Percentiles rank a stretch among this genome's conserved stretches.
Evolutionary conservation across 2,113 vertebrate species (phyloP).

Genomic region (Redunca redunca): DNA sequence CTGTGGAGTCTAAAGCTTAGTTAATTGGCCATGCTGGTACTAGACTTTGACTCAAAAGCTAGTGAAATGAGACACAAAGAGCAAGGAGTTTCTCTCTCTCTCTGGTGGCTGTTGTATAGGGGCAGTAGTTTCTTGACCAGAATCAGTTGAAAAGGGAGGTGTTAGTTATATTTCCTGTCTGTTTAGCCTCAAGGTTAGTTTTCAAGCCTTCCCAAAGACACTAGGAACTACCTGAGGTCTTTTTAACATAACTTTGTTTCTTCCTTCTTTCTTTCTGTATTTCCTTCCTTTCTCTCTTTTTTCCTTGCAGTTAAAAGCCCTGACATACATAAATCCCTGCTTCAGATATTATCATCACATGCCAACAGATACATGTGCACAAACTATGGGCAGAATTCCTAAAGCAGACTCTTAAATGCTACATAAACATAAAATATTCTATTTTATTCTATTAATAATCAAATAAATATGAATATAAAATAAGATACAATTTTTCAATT

Average conservation of each 20-base stretch:
- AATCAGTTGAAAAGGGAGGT: neutral
- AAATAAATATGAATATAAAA: slow-evolving; percentile 19
- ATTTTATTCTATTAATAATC: neutral
- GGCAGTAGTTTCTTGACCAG: neutral
- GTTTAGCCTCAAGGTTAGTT: neutral
- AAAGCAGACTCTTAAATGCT: neutral
- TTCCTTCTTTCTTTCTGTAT: neutral
- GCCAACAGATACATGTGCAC: neutral
- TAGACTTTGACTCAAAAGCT: neutral
- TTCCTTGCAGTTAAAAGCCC: neutral
- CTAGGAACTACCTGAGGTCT: neutral
- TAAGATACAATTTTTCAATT: neutral
- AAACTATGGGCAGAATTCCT: neutral
- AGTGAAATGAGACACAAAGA: neutral
- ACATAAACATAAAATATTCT: too few relatives aligned
- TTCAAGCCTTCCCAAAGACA: neutral
- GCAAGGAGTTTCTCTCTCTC: neutral
- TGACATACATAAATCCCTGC: neutral
- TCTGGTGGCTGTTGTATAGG: neutral
- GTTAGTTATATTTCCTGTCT: neutral
- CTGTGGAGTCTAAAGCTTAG: neutral
- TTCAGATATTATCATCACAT: neutral
- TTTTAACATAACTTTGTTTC: neutral
- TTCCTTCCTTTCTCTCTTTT: neutral
- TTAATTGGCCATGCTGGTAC: neutral